Base-by-base conservation (phyloP, 2,113 vertebrate genomes). In the Lynx canadensis region DNA sequence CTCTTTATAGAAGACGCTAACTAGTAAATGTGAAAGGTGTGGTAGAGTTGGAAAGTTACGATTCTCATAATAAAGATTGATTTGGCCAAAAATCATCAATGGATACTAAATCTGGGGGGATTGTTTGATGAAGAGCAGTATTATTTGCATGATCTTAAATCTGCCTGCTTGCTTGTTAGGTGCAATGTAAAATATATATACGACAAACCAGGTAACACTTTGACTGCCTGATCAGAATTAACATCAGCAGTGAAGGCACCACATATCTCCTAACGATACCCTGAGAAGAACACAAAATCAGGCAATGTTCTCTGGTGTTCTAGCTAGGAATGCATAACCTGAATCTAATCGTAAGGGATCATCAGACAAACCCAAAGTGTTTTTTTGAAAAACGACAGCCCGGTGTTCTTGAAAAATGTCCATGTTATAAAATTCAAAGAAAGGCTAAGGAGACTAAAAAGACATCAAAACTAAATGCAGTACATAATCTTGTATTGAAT, bases 401-500 rank as follows among this genome's bases (percentile, higher is more conserved):
- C 65, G 71, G 7, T 90, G 81, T 69, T 96, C 23, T 95, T 94
- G 33, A 89, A 66, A 93, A 91, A 76, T 74, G n/a, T 65, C 33
- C 27, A 11, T 66, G 45, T 95, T 83, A 68, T 68, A 18, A 95
- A 89, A 66, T 89, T 65, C 41, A 94, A 82, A 82, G 66, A 57
- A 79, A 85, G 45, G 29, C 41, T 36, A 41, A 95, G 36, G 57
- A 80, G 63, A 86, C 38, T 80, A 52, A 65, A 84, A 69, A 68
- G 38, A 86, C 0, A 2, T 80, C 41, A 69, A 52, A 95, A 91
- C 50, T 79, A 63, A 80, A 86, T 60, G 41, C 33, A 80, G 23
- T 79, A 38, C 27, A 5, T 80, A 73, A 19, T 80, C 50, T 29
- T 92, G 65, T 50, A 91, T 23, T 78, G 45, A 29, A 50, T 68